These are phyloP conservation scores for Bungarus multicinctus DNA, from an alignment of 2,113 vertebrate species.

Conservation along the genomic window DNA sequence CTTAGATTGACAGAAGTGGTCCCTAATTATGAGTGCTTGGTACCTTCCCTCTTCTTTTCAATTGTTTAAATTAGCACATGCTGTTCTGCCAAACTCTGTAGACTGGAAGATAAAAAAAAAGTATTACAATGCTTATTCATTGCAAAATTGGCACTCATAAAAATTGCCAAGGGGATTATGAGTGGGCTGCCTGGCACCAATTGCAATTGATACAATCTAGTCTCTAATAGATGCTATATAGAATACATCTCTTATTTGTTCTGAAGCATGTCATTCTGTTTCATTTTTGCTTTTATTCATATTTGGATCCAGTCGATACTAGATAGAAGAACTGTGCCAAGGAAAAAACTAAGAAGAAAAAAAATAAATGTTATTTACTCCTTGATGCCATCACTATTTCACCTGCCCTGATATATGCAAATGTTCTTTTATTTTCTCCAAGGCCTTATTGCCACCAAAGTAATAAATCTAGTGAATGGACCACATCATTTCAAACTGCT, in stretches of 20 bases:
- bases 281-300: not conserved
- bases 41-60: conserved; percentile 31
- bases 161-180: conserved; percentile 3
- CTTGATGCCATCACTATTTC: not conserved
- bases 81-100: not conserved
- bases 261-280: not conserved
- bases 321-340: not conserved
- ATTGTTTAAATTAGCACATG: conserved; percentile 8
- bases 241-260: not conserved
- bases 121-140: conserved; percentile 16
- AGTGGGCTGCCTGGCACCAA: not conserved
- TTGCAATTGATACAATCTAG: not conserved
- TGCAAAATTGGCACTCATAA: conserved; percentile 24
- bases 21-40: conserved; percentile 9
- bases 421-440: not conserved
- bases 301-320: not conserved
- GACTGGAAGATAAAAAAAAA: conserved; percentile 17
- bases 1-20: conserved; percentile 23
- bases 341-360: conserved; percentile 15
- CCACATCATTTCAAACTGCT: not conserved
- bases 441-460: not conserved
- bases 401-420: not conserved
- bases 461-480: not conserved
- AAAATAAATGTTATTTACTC: not conserved
- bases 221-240: not conserved